Percentiles rank a stretch among this genome's conserved stretches.
These are phyloP conservation scores for Caenorhabditis sp. DNA, from an alignment of 2,888 invertebrate genomes.

Conservation along the genomic window DNA sequence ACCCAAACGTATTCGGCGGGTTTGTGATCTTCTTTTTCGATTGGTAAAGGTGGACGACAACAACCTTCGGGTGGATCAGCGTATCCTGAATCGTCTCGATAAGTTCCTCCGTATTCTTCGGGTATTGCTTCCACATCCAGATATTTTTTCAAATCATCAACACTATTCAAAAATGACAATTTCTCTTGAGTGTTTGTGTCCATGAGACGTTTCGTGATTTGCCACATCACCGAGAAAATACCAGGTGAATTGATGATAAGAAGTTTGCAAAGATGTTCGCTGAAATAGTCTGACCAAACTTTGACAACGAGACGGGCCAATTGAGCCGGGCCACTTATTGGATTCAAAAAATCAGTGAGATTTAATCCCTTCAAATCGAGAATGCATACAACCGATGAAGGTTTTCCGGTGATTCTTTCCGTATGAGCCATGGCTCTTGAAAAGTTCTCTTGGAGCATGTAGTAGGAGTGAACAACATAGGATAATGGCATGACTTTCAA, in stretches of 20 bases:
- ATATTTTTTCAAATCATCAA: slow-evolving; percentile 56
- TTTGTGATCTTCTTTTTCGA: slow-evolving; percentile 32
- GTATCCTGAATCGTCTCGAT: slow-evolving; percentile 59
- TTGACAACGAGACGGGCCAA: slow-evolving; percentile 63
- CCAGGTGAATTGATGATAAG: slow-evolving; percentile 65
- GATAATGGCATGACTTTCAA: slow-evolving; percentile 63
- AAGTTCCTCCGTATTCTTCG: slow-evolving; percentile 57
- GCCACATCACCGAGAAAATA: slow-evolving; percentile 65
- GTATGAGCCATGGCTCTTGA: slow-evolving; percentile 57
- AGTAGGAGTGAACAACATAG: slow-evolving; percentile 65
- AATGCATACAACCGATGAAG: slow-evolving; percentile 61
- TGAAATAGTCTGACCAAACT: slow-evolving; percentile 67
- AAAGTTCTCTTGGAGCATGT: slow-evolving; percentile 64
- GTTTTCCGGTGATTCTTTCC: slow-evolving; percentile 58
- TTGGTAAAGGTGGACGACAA: slow-evolving; percentile 25
- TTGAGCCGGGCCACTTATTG: slow-evolving; percentile 58
- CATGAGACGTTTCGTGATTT: slow-evolving; percentile 49
- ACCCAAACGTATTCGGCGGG: slow-evolving; percentile 38
- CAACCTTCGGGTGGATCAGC: slow-evolving; percentile 52
- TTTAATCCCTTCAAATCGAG: slow-evolving; percentile 62
- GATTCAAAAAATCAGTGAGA: slow-evolving; percentile 64
- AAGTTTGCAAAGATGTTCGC: slow-evolving; percentile 61
- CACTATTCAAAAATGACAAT: slow-evolving; percentile 53
- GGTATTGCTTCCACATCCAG: slow-evolving; percentile 59
- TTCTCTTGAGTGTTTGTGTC: slow-evolving; percentile 59